phyloP scores from a whole-genome alignment of 2,888 invertebrate genomes.

The Polyploca ridens region DNA sequence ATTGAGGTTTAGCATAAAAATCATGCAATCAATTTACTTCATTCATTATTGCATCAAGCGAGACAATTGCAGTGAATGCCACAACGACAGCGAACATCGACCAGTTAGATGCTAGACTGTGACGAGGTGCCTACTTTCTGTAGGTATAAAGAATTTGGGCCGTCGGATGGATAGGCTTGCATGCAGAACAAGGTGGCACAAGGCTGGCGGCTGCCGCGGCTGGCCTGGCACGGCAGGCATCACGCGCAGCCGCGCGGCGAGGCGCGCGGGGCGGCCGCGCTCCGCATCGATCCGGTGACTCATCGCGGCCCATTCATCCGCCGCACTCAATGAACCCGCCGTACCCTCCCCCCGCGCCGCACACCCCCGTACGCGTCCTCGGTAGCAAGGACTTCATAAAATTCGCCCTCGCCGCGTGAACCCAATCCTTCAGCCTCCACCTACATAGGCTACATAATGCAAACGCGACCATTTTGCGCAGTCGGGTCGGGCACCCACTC shows the following conservation, averaged over 20 bases:
- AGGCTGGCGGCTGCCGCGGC: background rate
- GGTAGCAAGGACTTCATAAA: conserved; percentile 76
- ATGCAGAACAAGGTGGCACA: conserved; percentile 16
- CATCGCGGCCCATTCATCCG: conserved; percentile 81
- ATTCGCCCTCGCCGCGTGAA: conserved; percentile 63
- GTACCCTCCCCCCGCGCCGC: conserved; percentile 40
- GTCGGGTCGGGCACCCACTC: conserved; percentile 41
- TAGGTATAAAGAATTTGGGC: conserved; percentile 30
- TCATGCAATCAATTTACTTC: conserved; percentile 7
- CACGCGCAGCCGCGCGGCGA: conserved; percentile 27
- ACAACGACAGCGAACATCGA: background rate
- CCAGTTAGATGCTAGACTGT: conserved; percentile 19
- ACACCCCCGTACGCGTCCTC: conserved; percentile 61
- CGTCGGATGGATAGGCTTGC: conserved; percentile 19
- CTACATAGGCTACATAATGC: conserved; percentile 48
- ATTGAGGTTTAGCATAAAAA: conserved; percentile 9
- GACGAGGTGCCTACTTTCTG: conserved; percentile 26
- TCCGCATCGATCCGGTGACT: conserved; percentile 79
- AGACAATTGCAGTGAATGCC: background rate
- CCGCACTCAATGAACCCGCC: conserved; percentile 79
- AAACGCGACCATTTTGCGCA: conserved; percentile 48
- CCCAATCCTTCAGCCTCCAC: conserved; percentile 67
- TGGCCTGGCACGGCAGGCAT: conserved; percentile 29
- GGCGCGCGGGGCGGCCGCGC: conserved; percentile 38
- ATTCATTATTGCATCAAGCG: background rate